Conservation (phyloP, 2,113 vertebrate genomes). For the Carassius auratus region DNA sequence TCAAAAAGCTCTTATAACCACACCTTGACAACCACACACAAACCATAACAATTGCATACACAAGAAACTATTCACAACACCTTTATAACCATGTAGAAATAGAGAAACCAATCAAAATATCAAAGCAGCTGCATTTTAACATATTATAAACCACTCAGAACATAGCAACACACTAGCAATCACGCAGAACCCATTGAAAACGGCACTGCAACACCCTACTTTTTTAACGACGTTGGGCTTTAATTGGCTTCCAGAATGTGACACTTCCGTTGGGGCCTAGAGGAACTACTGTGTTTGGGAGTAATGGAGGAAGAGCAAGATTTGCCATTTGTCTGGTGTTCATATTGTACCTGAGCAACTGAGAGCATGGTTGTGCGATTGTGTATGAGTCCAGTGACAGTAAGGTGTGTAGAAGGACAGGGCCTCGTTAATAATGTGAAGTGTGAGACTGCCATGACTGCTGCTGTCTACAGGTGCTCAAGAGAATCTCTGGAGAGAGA, state of each 20-base stretch:
- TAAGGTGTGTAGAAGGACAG: constrained; percentile 36
- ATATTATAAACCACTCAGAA: too few species aligned
- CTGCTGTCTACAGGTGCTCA: constrained; percentile 47
- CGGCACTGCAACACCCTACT: background rate
- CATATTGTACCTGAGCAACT: background rate
- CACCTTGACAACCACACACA: background rate
- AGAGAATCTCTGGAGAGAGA: constrained; percentile 9
- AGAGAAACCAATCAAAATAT: too few species aligned
- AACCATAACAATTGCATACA: too few species aligned
- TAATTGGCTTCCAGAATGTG: background rate
- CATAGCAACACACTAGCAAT: too few species aligned
- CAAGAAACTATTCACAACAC: too few species aligned
- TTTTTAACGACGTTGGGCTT: background rate
- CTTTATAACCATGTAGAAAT: too few species aligned
- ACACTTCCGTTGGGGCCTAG: background rate
- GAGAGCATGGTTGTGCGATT: constrained; percentile 17
- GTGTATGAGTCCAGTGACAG: constrained; percentile 26
- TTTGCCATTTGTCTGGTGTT: background rate
- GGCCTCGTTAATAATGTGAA: constrained; percentile 40
- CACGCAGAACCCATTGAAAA: too few species aligned
- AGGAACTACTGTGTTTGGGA: background rate
- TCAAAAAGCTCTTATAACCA: background rate
- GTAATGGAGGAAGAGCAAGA: constrained; percentile 1
- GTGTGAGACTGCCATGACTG: constrained; percentile 40
- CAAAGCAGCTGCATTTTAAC: too few species aligned